These are phyloP conservation scores for Platerodrilus igneus DNA, from an alignment of 2,888 invertebrate genomes.

Conservation along the genomic window DNA sequence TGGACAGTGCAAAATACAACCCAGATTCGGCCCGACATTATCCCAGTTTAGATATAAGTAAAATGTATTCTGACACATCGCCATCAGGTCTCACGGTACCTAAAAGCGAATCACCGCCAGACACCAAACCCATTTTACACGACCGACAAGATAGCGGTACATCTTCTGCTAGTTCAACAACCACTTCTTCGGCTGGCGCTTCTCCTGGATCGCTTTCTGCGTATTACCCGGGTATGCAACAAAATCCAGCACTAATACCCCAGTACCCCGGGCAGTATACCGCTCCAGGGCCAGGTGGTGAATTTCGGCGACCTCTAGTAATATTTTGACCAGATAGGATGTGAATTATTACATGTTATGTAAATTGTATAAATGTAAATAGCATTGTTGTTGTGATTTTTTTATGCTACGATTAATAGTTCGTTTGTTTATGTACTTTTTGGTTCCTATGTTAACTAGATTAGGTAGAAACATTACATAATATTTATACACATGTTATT, in stretches of 20 bases:
- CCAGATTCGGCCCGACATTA: slow-evolving; percentile 47
- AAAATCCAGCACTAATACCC: slow-evolving; percentile 53
- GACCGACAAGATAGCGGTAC: slow-evolving; percentile 48
- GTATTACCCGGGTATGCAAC: slow-evolving; percentile 53
- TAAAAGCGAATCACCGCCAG: slow-evolving; percentile 54
- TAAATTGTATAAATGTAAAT: slow-evolving; percentile 20
- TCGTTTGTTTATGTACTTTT: slow-evolving; percentile 16
- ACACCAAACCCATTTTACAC: slow-evolving; percentile 43
- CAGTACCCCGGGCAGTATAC: slow-evolving; percentile 58
- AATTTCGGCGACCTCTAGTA: slow-evolving; percentile 70
- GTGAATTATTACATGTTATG: slow-evolving; percentile 30
- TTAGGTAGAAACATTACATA: slow-evolving; percentile 15
- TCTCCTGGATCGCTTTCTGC: slow-evolving; percentile 56
- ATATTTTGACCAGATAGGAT: slow-evolving; percentile 74
- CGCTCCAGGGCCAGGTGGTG: slow-evolving; percentile 57
- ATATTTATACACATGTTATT: slow-evolving; percentile 25
- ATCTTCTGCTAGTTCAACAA: slow-evolving; percentile 53
- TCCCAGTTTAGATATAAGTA: slow-evolving; percentile 61
- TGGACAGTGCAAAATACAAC: slow-evolving; percentile 56
- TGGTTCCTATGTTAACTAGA: slow-evolving; percentile 22
- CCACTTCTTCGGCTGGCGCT: slow-evolving; percentile 60
- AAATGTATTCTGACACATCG: slow-evolving; percentile 62
- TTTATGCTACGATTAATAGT: slow-evolving; percentile 11
- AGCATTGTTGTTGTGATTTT: slow-evolving; percentile 19
- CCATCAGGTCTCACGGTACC: slow-evolving; percentile 42